phyloP scores from a whole-genome alignment of 2,888 invertebrate species.

The Eupeodes luniger region DNA sequence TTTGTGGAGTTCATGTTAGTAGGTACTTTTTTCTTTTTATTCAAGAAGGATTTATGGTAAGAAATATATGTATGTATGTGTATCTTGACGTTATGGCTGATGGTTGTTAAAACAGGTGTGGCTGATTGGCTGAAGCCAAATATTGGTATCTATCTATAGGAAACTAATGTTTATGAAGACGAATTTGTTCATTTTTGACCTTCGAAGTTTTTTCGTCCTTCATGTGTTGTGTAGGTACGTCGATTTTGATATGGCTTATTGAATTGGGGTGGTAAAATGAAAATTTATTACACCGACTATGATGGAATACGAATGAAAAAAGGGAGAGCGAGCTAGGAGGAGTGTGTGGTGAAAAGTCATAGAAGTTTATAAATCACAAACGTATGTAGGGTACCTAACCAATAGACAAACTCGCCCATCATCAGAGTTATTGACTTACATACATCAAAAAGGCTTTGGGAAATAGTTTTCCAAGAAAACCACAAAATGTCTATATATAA shows the following conservation, averaged over 20 bases:
- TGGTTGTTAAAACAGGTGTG: conserved; percentile 49
- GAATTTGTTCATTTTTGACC: conserved; percentile 18
- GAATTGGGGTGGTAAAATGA: background rate
- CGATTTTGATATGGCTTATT: background rate
- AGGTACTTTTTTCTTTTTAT: conserved; percentile 19
- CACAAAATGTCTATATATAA: background rate
- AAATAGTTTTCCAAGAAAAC: background rate
- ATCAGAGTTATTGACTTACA: background rate
- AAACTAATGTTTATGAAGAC: conserved; percentile 55
- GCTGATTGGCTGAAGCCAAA: conserved; percentile 13
- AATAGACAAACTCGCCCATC: background rate
- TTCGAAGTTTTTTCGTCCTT: conserved; percentile 14
- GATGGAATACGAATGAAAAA: background rate
- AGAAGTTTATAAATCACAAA: background rate
- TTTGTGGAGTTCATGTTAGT: conserved; percentile 4
- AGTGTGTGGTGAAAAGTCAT: background rate
- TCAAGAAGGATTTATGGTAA: conserved; percentile 35
- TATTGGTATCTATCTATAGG: background rate
- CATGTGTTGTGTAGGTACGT: background rate
- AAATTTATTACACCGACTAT: background rate
- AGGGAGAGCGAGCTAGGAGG: background rate
- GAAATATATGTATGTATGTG: background rate
- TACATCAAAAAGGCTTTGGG: background rate
- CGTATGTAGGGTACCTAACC: too few species aligned
- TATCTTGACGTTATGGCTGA: too few species aligned